Conservation (phyloP, 2,888 invertebrate species). For the Dilophus febrilis region DNA sequence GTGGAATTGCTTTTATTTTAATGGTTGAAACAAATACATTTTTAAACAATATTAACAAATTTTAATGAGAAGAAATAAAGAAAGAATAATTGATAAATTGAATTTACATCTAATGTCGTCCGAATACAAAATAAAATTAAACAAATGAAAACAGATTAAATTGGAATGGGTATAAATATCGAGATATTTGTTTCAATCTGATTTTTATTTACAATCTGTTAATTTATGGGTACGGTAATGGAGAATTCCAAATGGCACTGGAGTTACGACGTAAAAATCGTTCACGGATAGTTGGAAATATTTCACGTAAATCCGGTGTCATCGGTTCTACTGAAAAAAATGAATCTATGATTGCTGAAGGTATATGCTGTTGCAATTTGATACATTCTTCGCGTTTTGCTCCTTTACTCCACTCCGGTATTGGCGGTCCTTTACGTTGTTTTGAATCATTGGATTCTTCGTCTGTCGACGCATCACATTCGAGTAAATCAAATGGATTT, state of each 20-base stretch:
- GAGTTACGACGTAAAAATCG: conserved; percentile 49
- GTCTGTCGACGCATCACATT: conserved; percentile 30
- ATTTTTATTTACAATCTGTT: too few species aligned
- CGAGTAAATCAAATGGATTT: conserved; percentile 28
- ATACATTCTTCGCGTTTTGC: conserved; percentile 32
- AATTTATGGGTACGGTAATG: conserved; percentile 44
- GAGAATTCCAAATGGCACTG: conserved; percentile 57
- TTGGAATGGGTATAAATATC: too few species aligned
- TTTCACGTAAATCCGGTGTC: conserved; percentile 45
- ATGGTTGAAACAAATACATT: too few species aligned
- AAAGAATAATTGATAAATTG: too few species aligned
- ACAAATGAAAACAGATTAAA: too few species aligned
- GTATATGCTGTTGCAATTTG: conserved; percentile 30
- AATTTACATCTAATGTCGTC: too few species aligned
- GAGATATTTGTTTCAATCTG: too few species aligned
- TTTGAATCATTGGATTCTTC: conserved; percentile 25
- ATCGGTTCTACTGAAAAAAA: conserved; percentile 43
- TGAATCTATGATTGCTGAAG: conserved; percentile 32
- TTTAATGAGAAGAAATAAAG: too few species aligned
- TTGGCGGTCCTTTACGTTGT: conserved; percentile 21
- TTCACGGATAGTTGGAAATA: conserved; percentile 51
- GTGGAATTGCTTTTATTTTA: too few species aligned
- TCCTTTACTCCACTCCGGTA: conserved; percentile 31
- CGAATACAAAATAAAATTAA: too few species aligned
- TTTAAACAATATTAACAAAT: too few species aligned